These are phyloP conservation scores for Hoplodrina ambigua DNA, from an alignment of 2,888 invertebrate genomes.

Conservation along the genomic window DNA sequence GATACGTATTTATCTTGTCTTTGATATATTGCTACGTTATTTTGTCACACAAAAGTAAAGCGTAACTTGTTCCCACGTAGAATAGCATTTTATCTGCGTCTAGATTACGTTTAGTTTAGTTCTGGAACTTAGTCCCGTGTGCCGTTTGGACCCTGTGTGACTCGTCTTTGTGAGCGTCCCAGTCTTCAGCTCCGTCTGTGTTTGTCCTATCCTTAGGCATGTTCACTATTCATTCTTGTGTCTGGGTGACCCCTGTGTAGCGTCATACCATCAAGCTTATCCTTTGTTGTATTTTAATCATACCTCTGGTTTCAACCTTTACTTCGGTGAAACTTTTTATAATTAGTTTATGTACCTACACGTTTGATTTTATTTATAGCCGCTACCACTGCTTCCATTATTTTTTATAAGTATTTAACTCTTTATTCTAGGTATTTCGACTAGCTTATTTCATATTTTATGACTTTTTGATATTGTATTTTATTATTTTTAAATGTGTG, in stretches of 20 bases:
- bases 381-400: slow-evolving; percentile 67
- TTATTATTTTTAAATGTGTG: slow-evolving; percentile 57
- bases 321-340: slow-evolving; percentile 49
- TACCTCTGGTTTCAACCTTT: slow-evolving; percentile 54
- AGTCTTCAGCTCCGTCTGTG: slow-evolving; percentile 69
- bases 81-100: slow-evolving; percentile 68
- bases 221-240: slow-evolving; percentile 65
- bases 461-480: slow-evolving; percentile 46
- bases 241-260: slow-evolving; percentile 74
- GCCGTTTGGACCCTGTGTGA: slow-evolving; percentile 74
- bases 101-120: slow-evolving; percentile 77
- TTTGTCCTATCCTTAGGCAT: slow-evolving; percentile 78
- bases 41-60: slow-evolving; percentile 19
- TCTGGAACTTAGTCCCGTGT: slow-evolving; percentile 74
- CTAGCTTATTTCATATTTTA: slow-evolving; percentile 55
- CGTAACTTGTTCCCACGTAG: slow-evolving; percentile 81
- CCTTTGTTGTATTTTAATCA: slow-evolving; percentile 50
- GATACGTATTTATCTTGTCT: slow-evolving; percentile 23
- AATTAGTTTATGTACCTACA: slow-evolving; percentile 48
- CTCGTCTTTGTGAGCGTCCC: slow-evolving; percentile 62
- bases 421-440: slow-evolving; percentile 57
- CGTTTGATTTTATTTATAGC: slow-evolving; percentile 63
- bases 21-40: slow-evolving; percentile 1
- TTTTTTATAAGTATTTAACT: slow-evolving; percentile 48
- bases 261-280: slow-evolving; percentile 67